Percentiles rank a stretch among this genome's conserved stretches.
Conservation (phyloP, 92 coral and sea anemone species). For the Porites rus region DNA sequence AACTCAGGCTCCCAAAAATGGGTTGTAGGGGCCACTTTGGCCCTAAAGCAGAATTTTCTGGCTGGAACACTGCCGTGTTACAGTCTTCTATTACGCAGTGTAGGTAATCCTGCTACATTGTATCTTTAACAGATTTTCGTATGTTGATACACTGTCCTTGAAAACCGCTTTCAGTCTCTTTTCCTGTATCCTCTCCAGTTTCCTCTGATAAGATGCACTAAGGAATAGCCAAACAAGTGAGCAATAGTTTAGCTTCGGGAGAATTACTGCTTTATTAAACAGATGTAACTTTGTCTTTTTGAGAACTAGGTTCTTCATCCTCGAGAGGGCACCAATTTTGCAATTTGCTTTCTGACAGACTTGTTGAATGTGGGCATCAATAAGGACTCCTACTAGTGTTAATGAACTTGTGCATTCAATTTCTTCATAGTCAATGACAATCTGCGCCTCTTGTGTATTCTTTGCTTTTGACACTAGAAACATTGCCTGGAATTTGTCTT, state of each 20-base stretch:
- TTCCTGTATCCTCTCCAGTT: slow-evolving; percentile 28
- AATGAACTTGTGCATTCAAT: not conserved
- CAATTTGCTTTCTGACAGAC: slow-evolving; percentile 39
- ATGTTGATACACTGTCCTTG: slow-evolving; percentile 22
- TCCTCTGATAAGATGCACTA: slow-evolving; percentile 11
- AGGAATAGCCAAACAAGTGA: slow-evolving; percentile 33
- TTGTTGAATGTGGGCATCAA: not conserved
- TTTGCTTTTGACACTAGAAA: slow-evolving; percentile 28
- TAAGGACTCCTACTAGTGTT: slow-evolving; percentile 34
- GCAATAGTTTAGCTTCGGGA: slow-evolving; percentile 26
- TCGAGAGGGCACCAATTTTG: slow-evolving; percentile 31
- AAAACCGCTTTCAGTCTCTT: not conserved
- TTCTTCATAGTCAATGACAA: slow-evolving; percentile 21
- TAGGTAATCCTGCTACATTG: slow-evolving; percentile 13
- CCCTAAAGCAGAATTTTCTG: slow-evolving; percentile 10
- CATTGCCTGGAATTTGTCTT: slow-evolving; percentile 27
- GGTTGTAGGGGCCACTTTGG: not conserved
- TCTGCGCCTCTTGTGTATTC: slow-evolving; percentile 4
- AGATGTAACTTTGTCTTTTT: slow-evolving; percentile 31
- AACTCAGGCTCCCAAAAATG: too few species aligned
- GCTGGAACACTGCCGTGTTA: not conserved
- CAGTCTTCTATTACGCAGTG: slow-evolving; percentile 1
- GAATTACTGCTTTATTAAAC: slow-evolving; percentile 27
- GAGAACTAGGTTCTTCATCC: slow-evolving; percentile 22
- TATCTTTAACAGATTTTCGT: slow-evolving; percentile 6